phyloP scores from a whole-genome alignment of 2,113 vertebrate species.

The Leucopsar rothschildi region DNA sequence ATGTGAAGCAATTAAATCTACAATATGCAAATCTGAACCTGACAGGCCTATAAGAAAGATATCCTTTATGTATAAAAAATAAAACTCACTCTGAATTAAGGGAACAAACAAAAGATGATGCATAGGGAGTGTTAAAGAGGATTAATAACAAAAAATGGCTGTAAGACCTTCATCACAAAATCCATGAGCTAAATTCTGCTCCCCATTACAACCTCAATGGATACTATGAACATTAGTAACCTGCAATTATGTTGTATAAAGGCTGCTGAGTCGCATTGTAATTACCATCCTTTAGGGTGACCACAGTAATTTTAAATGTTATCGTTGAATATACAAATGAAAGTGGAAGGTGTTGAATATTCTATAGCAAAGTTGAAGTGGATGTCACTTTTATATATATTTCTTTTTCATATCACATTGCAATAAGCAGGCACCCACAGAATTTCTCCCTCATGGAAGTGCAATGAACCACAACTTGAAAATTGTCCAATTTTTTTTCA shows the following conservation, averaged over 20 bases:
- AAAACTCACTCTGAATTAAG: constrained; percentile 50
- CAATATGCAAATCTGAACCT: constrained; percentile 46
- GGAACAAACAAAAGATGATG: constrained; percentile 61
- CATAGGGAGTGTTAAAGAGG: constrained; percentile 47
- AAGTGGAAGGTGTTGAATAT: constrained; percentile 59
- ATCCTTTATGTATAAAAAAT: constrained; percentile 47
- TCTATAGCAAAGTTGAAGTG: constrained; percentile 29
- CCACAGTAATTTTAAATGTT: constrained; percentile 66
- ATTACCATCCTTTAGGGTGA: constrained; percentile 64
- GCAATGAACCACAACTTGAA: neutral
- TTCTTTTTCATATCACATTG: neutral
- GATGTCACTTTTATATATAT: neutral
- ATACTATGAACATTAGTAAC: constrained; percentile 62
- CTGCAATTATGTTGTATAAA: constrained; percentile 64
- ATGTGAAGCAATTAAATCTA: constrained; percentile 66
- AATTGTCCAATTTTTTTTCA: neutral
- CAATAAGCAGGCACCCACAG: neutral
- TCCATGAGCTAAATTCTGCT: constrained; percentile 55
- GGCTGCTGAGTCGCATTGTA: constrained; percentile 23
- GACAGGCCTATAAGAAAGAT: constrained; percentile 43
- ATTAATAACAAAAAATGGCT: constrained; percentile 60
- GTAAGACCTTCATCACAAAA: constrained; percentile 53
- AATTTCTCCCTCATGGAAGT: neutral
- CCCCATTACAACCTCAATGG: constrained; percentile 54
- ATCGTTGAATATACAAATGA: constrained; percentile 10